Evolutionary conservation across 2,113 vertebrate species (phyloP), one percentile per base, ranked within the genome.

Genomic region (Reinhardtius hippoglossoides): DNA sequence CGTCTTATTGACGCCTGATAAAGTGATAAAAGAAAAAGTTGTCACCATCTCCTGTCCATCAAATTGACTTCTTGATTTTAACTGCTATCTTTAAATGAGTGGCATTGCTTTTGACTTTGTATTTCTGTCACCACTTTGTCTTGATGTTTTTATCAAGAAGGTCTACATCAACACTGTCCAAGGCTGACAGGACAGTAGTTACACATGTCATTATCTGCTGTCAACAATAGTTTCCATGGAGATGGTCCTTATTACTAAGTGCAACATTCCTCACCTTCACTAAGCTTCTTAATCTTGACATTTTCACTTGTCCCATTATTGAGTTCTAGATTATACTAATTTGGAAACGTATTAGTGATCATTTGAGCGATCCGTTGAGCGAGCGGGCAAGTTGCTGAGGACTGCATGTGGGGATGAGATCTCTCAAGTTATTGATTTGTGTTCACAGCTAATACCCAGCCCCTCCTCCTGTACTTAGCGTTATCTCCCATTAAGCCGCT

Each of bases 351-450:
- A 12, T 63, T 9, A 24, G 21, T 27, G 46, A 59, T 55, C 40
- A 48, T 18, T 18, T n/a, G 27, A 15, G 1, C 23, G 27, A 18
- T 14, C 52, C 10, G 61, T 65, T 67, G 4, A 21, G 44, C n/a
- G 54, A 60, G 35, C 71, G 4, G 4, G 27, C 23, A 55, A 61
- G 27, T 70, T 35, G 56, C 54, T 60, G 8, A 67, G 57, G 66
- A 71, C 50, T 50, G 55, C 56, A 71, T 67, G 54, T 21, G 50
- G 12, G 14, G 20, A 21, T 37, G 31, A 24, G 80, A 75, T 81
- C 14, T 67, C 7, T 26, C 84, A 68, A 74, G 75, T 14, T 83
- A 83, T 83, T 90, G 85, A 91, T 89, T 87, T 91, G 76, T 85
- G 60, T 75, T 83, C 68, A 57, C 74, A 69, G 81, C 77, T 87